Base-by-base conservation (phyloP, 2,113 vertebrate species). In the Gobiocypris rarus region DNA sequence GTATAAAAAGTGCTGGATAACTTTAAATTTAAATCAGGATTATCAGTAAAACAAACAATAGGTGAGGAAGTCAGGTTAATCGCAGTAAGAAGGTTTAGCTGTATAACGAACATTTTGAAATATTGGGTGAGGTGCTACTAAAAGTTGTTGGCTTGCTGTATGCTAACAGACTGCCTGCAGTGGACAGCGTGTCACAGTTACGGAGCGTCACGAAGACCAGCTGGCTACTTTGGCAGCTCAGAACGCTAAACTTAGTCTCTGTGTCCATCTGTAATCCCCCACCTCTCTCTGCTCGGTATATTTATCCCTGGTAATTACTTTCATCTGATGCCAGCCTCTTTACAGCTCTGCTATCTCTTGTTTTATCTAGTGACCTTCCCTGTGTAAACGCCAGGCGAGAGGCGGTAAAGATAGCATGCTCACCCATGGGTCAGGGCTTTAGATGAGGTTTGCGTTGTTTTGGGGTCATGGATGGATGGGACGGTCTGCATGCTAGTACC, bases 301-400 rank as follows among this genome's bases (percentile, higher is more conserved):
- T 91, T 87, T 92, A 91, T 92, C 89, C 86, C 87, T 89, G 90
- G 83, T 91, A 90, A 92, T 90, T 86, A 90, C 93, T 91, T 91
- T 89, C 77, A 91, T 92, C 83, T 88, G 88, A 91, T 81, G 84
- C 82, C 52, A 70, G 58, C 76, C 84, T 88, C 38, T 38, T 52
- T 65, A 76, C 58, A 48, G 58, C 14, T 75, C 85, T 78, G 79
- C 81, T 63, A 78, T 79, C 83, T 89, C 81, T 74, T 48, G 45
- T 90, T 85, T 38, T 52, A 61, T 22, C 8, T 84, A 71, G 87
- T 56, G 34, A 6, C 52, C 22, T 73, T 26, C 31, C 81, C n/a
- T 2, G 41, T 9, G 45, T 54, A 10, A 45, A 65, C 67, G 43
- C 63, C 43, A 54, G 5, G 5, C 5, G 2, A 58, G 34, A 58